Percentiles rank a stretch among this genome's conserved stretches.
These are phyloP conservation scores for Corythoichthys haematopterus DNA, from an alignment of 2,113 vertebrate species.

Conservation along the genomic window DNA sequence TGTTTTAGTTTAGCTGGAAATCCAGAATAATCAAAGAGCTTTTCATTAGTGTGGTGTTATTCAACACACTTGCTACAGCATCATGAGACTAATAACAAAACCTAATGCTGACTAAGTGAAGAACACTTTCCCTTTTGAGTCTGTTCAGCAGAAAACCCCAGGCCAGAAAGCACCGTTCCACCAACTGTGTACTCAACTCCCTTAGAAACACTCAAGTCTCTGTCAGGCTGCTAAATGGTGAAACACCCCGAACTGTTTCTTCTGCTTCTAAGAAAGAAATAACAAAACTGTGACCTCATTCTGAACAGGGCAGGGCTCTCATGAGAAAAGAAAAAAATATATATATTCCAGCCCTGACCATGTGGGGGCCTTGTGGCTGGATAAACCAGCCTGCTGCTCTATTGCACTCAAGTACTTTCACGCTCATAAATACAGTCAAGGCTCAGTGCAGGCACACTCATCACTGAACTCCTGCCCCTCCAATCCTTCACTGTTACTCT, in stretches of 20 bases:
- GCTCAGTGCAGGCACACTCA: slow-evolving; percentile 56
- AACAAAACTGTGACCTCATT: slow-evolving; percentile 33
- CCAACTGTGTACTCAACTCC: background rate
- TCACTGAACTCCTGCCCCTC: slow-evolving; percentile 49
- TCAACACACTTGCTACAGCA: slow-evolving; percentile 38
- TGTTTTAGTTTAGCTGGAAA: background rate
- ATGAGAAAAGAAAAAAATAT: slow-evolving; percentile 20
- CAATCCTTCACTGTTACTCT: slow-evolving; percentile 39
- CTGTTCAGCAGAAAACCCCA: slow-evolving; percentile 32
- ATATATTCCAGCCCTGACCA: slow-evolving; percentile 43
- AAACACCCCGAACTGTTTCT: slow-evolving; percentile 11
- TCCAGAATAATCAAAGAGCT: background rate
- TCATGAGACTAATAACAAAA: slow-evolving; percentile 57
- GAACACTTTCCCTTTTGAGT: slow-evolving; percentile 30
- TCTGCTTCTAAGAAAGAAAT: slow-evolving; percentile 18
- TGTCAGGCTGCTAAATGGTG: slow-evolving; percentile 16
- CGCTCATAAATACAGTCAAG: slow-evolving; percentile 63
- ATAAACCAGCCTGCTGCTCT: slow-evolving; percentile 55
- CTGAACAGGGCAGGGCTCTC: slow-evolving; percentile 9
- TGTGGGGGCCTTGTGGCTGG: slow-evolving; percentile 49
- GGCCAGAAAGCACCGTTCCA: slow-evolving; percentile 19
- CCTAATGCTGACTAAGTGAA: slow-evolving; percentile 27
- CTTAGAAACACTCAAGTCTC: slow-evolving; percentile 9
- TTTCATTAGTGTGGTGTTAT: background rate
- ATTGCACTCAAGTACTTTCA: slow-evolving; percentile 46